A percentile compares a stretch with the other conserved stretches of the same genome.
phyloP scores from a whole-genome alignment of 2,113 vertebrate genomes.

The Andinoacara biseriatus region DNA sequence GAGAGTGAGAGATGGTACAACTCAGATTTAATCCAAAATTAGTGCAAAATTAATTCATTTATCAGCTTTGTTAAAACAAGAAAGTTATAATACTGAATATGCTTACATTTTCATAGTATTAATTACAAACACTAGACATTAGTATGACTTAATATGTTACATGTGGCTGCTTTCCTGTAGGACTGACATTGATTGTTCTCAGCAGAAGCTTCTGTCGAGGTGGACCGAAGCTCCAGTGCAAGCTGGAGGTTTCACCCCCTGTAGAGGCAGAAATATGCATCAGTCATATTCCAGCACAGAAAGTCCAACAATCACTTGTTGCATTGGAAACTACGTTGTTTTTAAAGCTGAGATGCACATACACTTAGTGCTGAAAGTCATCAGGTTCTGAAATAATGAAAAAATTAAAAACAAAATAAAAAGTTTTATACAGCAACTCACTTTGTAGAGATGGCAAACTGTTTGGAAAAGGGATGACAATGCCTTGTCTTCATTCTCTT shows the following conservation, averaged over 20 bases:
- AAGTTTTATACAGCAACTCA: slow-evolving; percentile 46
- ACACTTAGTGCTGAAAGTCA: too few species aligned
- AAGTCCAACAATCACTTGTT: not conserved
- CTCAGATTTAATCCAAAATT: too few species aligned
- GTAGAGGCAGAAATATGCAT: not conserved
- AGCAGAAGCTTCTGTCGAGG: slow-evolving; percentile 65
- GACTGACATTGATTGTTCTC: not conserved
- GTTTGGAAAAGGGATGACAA: slow-evolving; percentile 76
- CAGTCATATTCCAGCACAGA: not conserved
- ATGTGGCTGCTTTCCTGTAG: not conserved
- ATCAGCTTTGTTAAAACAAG: not conserved
- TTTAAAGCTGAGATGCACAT: not conserved
- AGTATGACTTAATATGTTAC: not conserved
- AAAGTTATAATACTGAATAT: not conserved
- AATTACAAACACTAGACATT: not conserved
- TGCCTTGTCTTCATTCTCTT: slow-evolving; percentile 66
- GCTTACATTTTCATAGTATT: not conserved
- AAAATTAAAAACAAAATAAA: too few species aligned
- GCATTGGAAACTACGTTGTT: not conserved
- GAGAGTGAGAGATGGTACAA: too few species aligned
- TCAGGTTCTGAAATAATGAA: too few species aligned
- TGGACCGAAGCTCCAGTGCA: slow-evolving; percentile 68
- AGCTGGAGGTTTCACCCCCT: slow-evolving; percentile 73
- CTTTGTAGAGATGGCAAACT: slow-evolving; percentile 84
- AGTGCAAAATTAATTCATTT: not conserved